Conservation (phyloP, 2,113 vertebrate species). For the Mobula birostris region DNA sequence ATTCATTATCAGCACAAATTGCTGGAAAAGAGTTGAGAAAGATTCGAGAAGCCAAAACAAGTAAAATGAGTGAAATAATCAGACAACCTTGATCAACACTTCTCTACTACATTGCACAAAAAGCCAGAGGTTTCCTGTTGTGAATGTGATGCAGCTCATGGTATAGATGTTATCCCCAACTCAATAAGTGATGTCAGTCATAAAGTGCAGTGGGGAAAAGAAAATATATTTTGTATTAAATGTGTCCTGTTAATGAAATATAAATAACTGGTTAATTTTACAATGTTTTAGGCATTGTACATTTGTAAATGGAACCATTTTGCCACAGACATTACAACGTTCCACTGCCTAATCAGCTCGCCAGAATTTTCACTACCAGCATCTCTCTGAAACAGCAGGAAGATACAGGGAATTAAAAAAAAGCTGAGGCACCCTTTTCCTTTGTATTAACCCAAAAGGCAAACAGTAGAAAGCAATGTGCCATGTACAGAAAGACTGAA, state of each 20-base stretch:
- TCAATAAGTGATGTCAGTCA: background rate
- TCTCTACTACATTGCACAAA: too few relatives aligned
- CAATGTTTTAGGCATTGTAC: background rate
- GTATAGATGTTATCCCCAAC: background rate
- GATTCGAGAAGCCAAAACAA: too few relatives aligned
- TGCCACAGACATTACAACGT: background rate
- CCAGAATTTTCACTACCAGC: background rate
- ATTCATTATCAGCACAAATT: background rate
- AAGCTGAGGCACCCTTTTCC: background rate
- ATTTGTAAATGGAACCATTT: background rate
- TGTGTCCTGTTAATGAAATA: background rate
- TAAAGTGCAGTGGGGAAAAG: background rate
- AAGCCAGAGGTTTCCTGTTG: background rate
- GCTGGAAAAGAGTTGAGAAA: background rate
- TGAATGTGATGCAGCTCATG: background rate
- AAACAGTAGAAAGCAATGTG: background rate
- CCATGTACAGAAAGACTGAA: too few relatives aligned
- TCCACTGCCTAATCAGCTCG: background rate
- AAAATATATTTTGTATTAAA: constrained; percentile 14
- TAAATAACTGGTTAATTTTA: background rate
- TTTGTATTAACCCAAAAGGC: background rate
- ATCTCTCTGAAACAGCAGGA: background rate
- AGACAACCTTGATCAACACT: too few relatives aligned
- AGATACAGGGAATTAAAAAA: too few relatives aligned
- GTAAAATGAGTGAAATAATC: background rate